A percentile compares a stretch with the other conserved stretches of the same genome.
phyloP scores from a whole-genome alignment of 2,113 vertebrate genomes.

The Vombatus ursinus region DNA sequence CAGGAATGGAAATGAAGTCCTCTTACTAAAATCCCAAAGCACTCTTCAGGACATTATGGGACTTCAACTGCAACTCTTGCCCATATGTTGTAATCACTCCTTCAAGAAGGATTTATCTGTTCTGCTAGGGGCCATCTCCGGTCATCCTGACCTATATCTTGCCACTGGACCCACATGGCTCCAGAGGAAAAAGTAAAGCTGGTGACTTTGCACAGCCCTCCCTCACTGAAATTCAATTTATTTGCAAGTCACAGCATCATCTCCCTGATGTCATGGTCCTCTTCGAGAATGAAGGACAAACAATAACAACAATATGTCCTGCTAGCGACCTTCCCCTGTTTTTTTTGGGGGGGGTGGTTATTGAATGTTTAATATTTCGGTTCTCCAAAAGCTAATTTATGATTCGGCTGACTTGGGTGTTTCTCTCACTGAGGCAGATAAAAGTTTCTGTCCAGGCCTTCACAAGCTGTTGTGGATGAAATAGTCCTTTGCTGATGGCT shows the following conservation, averaged over 20 bases:
- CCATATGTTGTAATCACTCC: not conserved
- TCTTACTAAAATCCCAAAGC: not conserved
- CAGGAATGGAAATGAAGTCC: not conserved
- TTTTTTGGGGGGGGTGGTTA: not conserved
- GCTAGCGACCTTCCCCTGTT: not conserved
- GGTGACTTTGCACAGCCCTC: too few species aligned
- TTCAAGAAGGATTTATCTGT: not conserved
- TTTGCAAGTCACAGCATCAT: too few species aligned
- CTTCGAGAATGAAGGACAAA: too few species aligned
- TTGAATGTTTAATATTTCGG: not conserved
- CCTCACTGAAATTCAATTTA: too few species aligned
- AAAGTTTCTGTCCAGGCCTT: not conserved
- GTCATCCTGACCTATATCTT: too few species aligned
- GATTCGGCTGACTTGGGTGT: not conserved
- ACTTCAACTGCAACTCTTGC: not conserved
- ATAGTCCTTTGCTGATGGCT: not conserved
- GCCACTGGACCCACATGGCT: too few species aligned
- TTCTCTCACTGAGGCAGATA: not conserved
- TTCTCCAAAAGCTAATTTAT: not conserved
- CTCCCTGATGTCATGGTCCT: too few species aligned
- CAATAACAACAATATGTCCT: too few species aligned
- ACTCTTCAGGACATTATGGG: not conserved
- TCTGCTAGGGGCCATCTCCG: not conserved
- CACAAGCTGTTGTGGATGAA: not conserved
- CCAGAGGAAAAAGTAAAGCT: too few species aligned